These are phyloP conservation scores for Cladorhizidae sp. DNA, from an alignment of 37 sponge, comb jelly and placozoan species.

Conservation along the genomic window DNA sequence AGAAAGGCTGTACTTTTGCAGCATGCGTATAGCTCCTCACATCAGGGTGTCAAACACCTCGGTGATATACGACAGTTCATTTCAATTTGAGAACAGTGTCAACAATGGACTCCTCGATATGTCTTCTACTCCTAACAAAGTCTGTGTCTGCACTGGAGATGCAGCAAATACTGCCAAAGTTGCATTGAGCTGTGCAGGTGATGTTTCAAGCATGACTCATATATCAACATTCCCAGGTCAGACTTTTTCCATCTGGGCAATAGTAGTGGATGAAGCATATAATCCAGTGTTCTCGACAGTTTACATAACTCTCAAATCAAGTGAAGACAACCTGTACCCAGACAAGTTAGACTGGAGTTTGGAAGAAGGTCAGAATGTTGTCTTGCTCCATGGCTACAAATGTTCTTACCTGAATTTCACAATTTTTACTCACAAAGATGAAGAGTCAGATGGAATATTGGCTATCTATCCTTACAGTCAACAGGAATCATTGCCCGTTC, in stretches of 20 bases:
- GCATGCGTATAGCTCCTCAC: background rate
- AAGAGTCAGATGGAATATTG: background rate
- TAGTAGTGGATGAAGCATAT: background rate
- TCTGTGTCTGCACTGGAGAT: conserved; percentile 4
- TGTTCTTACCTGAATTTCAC: conserved; percentile 11
- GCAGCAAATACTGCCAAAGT: background rate
- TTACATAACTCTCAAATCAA: background rate
- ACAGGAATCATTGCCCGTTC: background rate
- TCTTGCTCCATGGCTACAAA: background rate
- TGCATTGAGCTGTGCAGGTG: background rate
- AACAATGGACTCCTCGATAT: conserved; percentile 10
- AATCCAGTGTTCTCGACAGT: conserved; percentile 20
- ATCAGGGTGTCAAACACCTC: background rate
- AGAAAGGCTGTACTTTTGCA: conserved; percentile 1
- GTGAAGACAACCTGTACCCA: background rate
- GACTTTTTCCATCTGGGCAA: background rate
- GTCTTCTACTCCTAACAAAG: background rate
- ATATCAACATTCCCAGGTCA: conserved; percentile 17
- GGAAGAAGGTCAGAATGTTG: conserved; percentile 4
- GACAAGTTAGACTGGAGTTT: background rate
- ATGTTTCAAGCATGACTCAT: background rate
- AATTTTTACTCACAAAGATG: background rate
- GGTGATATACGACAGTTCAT: conserved; percentile 1
- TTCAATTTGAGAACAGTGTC: conserved; percentile 4
- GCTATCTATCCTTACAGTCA: background rate